Percentiles rank a stretch among this genome's conserved stretches.
phyloP scores from a whole-genome alignment of 2,888 invertebrate species.

The Archips xylosteana region DNA sequence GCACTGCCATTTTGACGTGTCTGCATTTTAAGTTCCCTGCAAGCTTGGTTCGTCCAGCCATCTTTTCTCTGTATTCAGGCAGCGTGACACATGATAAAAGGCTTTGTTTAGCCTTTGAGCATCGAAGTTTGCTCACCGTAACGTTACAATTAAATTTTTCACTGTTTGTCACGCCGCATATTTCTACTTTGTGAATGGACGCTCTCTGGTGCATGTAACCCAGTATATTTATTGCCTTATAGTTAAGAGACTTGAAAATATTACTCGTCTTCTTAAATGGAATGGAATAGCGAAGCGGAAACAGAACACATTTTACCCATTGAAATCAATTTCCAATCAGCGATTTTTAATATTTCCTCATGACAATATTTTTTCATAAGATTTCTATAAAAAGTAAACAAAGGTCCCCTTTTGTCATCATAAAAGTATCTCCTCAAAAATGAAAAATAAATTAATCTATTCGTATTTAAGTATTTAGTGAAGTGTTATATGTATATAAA shows the following conservation, averaged over 20 bases:
- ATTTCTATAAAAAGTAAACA: no score
- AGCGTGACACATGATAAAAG: conserved; percentile 18
- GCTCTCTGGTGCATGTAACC: background rate
- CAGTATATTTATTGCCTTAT: background rate
- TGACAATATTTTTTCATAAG: no score
- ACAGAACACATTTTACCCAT: background rate
- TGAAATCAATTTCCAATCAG: background rate
- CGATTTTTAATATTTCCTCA: no score
- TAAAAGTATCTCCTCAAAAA: no score
- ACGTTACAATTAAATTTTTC: background rate
- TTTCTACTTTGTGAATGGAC: background rate
- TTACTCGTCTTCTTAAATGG: no score
- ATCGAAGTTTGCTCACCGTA: conserved; percentile 11
- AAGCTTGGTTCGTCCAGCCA: background rate
- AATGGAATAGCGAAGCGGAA: no score
- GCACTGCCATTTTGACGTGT: background rate
- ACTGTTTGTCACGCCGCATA: background rate
- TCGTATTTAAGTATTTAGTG: background rate
- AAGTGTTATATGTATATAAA: background rate
- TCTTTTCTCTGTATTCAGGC: conserved; percentile 14
- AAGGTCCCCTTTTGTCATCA: no score
- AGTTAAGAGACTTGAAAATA: no score
- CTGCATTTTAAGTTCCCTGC: background rate
- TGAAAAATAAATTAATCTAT: no score
- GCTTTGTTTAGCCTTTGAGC: conserved; percentile 14